Base-by-base conservation (phyloP, 2,888 invertebrate species). In the Nomada flava region DNA sequence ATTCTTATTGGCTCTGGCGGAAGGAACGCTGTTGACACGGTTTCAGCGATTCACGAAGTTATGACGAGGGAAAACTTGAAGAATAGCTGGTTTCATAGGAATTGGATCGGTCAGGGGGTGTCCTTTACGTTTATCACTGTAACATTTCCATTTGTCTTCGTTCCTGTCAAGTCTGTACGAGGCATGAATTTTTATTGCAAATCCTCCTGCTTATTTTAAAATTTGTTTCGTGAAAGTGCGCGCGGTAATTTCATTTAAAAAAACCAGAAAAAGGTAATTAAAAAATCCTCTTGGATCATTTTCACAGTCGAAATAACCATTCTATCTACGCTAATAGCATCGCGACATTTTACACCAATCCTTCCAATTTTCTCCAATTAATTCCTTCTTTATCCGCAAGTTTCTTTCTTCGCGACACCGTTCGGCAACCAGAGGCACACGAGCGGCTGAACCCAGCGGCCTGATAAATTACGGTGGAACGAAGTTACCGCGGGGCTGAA, bases 271-370 rank as follows among this genome's bases (percentile, higher is more conserved):
- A 42, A 13, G 20, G 1, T 15, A 42, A 3, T 44, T 63, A 7
- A 42, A 15, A 3, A 20, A 13, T 5, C 3, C 0, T 42, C 20
- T 4, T 11, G 70, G 36, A 70, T 78, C 53, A 72, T 76, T 73
- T 73, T 50, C 69, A 36, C 70, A 62, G 84, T 73, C 70, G 65
- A 9, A 60, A 47, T 70, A 52, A 72, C 70, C 86, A 83, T 81
- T 87, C 86, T 84, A 72, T 82, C 84, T 79, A 82, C 84, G 85
- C 82, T 85, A 83, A 83, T 74, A 75, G 52, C 73, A 11, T 26
- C 70, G 36, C 23, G 44, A 26, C 18, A 60, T 57, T 64, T 42
- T 68, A 0, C 52, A 11, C 36, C 50, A 9, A 26, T 65, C 29
- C 13, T 29, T 18, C 5, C 1, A 18, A 2, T 68, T 59, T n/a